These are phyloP conservation scores for Diadegma fenestrale DNA, from an alignment of 2,888 invertebrate genomes.

Conservation along the genomic window DNA sequence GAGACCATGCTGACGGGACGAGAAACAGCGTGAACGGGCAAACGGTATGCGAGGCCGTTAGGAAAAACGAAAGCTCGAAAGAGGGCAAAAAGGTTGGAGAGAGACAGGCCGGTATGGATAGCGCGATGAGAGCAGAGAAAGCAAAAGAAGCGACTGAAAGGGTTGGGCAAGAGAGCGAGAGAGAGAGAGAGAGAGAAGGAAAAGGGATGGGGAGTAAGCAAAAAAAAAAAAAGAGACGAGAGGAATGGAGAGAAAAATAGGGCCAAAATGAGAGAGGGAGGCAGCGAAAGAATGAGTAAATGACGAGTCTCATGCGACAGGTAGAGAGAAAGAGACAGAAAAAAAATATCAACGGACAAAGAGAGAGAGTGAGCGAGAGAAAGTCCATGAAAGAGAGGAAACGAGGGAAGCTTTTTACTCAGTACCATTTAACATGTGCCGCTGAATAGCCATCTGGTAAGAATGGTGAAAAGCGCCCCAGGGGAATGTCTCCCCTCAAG, in stretches of 20 bases:
- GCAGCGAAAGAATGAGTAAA: slow-evolving; percentile 47
- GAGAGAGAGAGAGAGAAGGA: slow-evolving; percentile 24
- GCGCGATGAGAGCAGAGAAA: slow-evolving; percentile 34
- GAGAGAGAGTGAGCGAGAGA: slow-evolving; percentile 37
- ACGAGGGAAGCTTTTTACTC: slow-evolving; percentile 68
- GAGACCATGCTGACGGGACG: slow-evolving; percentile 56
- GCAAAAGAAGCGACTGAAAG: slow-evolving; percentile 8
- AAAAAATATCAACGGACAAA: slow-evolving; percentile 64
- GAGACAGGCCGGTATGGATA: slow-evolving; percentile 7
- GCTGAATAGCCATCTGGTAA: slow-evolving; percentile 79
- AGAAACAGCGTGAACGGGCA: slow-evolving; percentile 53
- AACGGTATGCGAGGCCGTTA: slow-evolving; percentile 41
- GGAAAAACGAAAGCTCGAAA: slow-evolving; percentile 39
- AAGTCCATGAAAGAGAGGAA: slow-evolving; percentile 44
- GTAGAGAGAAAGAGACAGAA: slow-evolving; percentile 69
- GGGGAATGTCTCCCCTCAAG: slow-evolving; percentile 64
- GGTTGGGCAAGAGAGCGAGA: slow-evolving; percentile 20
- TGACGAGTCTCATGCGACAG: slow-evolving; percentile 46
- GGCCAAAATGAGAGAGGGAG: slow-evolving; percentile 19
- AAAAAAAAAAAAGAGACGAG: not conserved
- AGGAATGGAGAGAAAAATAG: not conserved
- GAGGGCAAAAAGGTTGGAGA: slow-evolving; percentile 45
- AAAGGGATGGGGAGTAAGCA: not conserved
- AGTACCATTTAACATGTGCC: slow-evolving; percentile 79
- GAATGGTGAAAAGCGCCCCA: slow-evolving; percentile 76